Base-by-base conservation (phyloP, 2,888 invertebrate genomes). In the Stenchaetothrips biformis region DNA sequence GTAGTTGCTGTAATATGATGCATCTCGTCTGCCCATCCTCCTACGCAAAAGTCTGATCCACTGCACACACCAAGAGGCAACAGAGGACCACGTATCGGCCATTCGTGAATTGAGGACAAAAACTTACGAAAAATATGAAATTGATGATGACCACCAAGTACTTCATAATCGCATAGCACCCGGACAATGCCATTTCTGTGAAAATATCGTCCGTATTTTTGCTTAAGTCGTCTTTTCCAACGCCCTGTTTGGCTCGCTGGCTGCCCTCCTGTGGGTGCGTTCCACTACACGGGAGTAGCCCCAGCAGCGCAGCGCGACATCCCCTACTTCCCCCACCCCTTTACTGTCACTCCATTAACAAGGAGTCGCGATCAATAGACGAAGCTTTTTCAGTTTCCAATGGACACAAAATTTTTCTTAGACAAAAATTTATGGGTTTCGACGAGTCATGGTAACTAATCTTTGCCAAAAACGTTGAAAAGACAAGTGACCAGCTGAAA, bases 121-220 rank as follows among this genome's bases (percentile, higher is more conserved):
- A 79, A 87, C 92, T 92, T 88, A 93, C 94, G 92, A 92, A 90
- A 88, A 93, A 92, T 85, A 93, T 88, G 81, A 93, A 88, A 86
- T 92, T 93, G 84, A 93, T 89, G 82, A 93, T 87, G 83, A 93
- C 90, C 84, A 94, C 90, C 84, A 93, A 88, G 86, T 91, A 92
- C 87, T 93, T 93, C 87, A 92, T 90, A 84, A 92, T 86, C 81
- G 90, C 90, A 86, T 92, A 92, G 87, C 93, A 93, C 83, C 92
- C 90, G 83, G 91, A 90, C 86, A 92, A 89, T 84, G 91, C 91
- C 92, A 92, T 92, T 83, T 83, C 25, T 25, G 21, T 25, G 21
- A 2, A 25, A 74, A 11, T 74, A 8, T 7, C 21, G 25, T 7
- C 21, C 2, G 7, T 25, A 7, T 25, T 25, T 74, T 21, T 0